Percentiles rank a stretch among this genome's conserved stretches.
Conservation (phyloP, 1,140 invertebrate species). For the Rhyzopertha dominica region DNA sequence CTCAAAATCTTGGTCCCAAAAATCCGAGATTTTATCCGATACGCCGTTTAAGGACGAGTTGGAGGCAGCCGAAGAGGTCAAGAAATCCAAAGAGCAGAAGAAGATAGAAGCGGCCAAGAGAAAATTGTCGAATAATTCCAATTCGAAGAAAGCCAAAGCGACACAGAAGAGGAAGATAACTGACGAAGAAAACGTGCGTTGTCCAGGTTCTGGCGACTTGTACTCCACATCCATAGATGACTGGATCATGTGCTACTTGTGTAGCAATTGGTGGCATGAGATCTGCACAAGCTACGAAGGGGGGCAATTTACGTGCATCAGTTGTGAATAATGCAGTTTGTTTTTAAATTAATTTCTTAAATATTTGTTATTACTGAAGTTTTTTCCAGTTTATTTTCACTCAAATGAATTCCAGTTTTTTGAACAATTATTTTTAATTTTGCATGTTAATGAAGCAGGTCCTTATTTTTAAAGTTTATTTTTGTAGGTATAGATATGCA, state of each 20-base stretch:
- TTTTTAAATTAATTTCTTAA: too few species aligned
- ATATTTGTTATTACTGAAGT: too few species aligned
- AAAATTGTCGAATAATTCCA: neutral
- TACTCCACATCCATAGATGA: constrained; percentile 1
- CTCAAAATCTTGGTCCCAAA: constrained; percentile 1
- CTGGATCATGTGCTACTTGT: constrained; percentile 7
- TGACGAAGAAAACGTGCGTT: constrained; percentile 4
- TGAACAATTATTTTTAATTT: too few species aligned
- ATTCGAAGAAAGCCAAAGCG: neutral
- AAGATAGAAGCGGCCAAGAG: neutral
- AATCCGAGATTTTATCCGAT: constrained; percentile 12
- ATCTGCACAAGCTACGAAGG: neutral
- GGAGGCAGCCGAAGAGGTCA: neutral
- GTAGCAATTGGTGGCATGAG: constrained; percentile 11
- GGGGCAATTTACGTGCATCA: constrained; percentile 2
- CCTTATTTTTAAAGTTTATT: too few species aligned
- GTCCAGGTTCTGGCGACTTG: constrained; percentile 6
- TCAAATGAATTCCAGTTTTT: too few species aligned
- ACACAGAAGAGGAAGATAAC: constrained; percentile 3
- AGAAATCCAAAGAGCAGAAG: constrained; percentile 1
- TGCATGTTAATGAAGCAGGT: too few species aligned
- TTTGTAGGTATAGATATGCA: too few species aligned
- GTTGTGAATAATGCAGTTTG: constrained; percentile 10
- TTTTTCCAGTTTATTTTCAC: too few species aligned
- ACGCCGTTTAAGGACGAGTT: constrained; percentile 8